Conservation (phyloP, 2,888 invertebrate species). For the Falcaria lacertinaria region DNA sequence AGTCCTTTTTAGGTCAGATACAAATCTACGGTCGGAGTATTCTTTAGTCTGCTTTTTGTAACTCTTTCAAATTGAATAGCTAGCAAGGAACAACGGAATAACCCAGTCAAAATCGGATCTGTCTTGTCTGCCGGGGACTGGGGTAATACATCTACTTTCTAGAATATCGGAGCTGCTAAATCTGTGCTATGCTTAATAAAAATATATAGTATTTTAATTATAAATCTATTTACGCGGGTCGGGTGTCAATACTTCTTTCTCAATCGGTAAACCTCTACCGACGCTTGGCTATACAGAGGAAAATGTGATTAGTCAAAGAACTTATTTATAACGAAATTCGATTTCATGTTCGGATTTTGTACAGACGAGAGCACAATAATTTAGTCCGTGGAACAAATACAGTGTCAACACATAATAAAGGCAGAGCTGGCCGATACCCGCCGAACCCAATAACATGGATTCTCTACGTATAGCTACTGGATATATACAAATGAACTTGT, state of each 20-base stretch:
- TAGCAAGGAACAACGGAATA: too few species aligned
- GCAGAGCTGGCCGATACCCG: constrained; percentile 42
- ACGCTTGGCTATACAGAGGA: constrained; percentile 2
- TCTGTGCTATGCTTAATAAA: too few species aligned
- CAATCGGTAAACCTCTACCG: neutral
- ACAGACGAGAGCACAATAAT: constrained; percentile 46
- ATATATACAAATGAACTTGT: constrained; percentile 37
- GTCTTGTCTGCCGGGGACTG: too few species aligned
- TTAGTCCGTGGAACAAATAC: constrained; percentile 52
- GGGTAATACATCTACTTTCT: too few species aligned
- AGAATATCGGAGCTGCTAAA: too few species aligned
- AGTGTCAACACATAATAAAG: constrained; percentile 60
- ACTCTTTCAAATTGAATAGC: too few species aligned
- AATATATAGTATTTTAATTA: neutral
- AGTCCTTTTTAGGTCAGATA: neutral
- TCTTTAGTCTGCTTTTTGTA: too few species aligned
- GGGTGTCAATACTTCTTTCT: neutral
- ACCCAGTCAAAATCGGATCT: too few species aligned
- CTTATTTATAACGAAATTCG: constrained; percentile 27
- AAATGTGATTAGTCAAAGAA: constrained; percentile 27
- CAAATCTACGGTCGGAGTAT: neutral
- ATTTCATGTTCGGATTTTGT: constrained; percentile 21
- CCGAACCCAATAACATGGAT: constrained; percentile 44
- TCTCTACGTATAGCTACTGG: constrained; percentile 38
- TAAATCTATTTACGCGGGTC: neutral